A percentile compares a stretch with the other conserved stretches of the same genome.
Evolutionary conservation across 2,888 invertebrate genomes (phyloP).

Genomic region (Syrista parreyssii): DNA sequence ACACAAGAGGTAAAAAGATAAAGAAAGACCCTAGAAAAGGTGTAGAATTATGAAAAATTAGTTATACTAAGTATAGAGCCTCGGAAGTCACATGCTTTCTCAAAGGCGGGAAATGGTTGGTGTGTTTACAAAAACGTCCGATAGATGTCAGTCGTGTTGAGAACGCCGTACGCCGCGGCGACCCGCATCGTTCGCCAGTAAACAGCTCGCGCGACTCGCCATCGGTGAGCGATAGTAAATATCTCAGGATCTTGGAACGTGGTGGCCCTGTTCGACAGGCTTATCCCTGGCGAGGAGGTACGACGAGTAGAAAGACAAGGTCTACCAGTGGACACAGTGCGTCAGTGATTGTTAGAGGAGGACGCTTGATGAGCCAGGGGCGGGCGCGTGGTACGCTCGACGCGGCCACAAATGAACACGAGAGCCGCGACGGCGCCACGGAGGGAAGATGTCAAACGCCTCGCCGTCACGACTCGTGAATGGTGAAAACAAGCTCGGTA

Average conservation of each 20-base stretch:
- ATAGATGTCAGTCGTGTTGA: conserved; percentile 1
- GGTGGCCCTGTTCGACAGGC: not conserved
- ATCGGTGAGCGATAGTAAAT: not conserved
- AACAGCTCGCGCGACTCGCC: conserved; percentile 32
- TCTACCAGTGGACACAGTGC: not conserved
- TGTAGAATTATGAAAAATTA: not conserved
- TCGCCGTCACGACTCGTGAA: conserved; percentile 53
- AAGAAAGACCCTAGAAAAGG: not conserved
- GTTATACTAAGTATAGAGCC: not conserved
- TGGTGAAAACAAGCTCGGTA: conserved; percentile 48
- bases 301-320: not conserved
- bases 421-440: conserved; percentile 49
- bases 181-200: conserved; percentile 39
- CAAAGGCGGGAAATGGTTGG: conserved; percentile 25
- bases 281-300: not conserved
- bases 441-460: conserved; percentile 59
- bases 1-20: not conserved
- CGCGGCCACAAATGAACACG: conserved; percentile 55
- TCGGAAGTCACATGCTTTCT: conserved; percentile 21
- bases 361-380: conserved; percentile 51
- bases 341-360: conserved; percentile 17
- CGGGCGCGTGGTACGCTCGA: conserved; percentile 54
- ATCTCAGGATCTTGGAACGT: not conserved
- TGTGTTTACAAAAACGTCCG: conserved; percentile 11
- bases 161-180: conserved; percentile 32